phyloP scores from a whole-genome alignment of 2,888 invertebrate species.

The Corbicula japonica region DNA sequence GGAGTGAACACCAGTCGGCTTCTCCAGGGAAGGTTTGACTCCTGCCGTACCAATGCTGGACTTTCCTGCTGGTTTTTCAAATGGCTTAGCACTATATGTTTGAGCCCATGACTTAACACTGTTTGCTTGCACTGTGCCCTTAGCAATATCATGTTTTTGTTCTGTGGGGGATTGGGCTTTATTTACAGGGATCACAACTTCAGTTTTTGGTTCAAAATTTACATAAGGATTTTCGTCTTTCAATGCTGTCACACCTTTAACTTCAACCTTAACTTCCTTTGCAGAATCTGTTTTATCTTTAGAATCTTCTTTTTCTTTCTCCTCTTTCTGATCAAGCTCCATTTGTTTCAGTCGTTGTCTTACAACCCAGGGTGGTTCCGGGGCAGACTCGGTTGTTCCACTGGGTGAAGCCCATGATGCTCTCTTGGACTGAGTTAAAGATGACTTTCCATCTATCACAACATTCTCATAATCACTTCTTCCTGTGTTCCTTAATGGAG shows the following conservation, averaged over 20 bases:
- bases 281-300: conserved; percentile 56
- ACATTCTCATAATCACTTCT: conserved; percentile 64
- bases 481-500: conserved; percentile 30
- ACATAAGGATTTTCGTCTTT: conserved; percentile 21
- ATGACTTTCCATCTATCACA: conserved; percentile 28
- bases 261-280: conserved; percentile 56
- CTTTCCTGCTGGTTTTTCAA: conserved; percentile 40
- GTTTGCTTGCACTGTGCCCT: conserved; percentile 29
- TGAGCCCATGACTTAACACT: conserved; percentile 55
- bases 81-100: conserved; percentile 41
- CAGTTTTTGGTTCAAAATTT: conserved; percentile 1
- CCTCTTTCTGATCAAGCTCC: conserved; percentile 49
- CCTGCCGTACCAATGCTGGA: neutral
- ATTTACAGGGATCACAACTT: conserved; percentile 14
- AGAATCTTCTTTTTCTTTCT: conserved; percentile 57
- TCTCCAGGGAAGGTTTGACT: conserved; percentile 14
- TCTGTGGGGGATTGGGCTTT: conserved; percentile 20
- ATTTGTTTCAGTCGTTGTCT: conserved; percentile 58
- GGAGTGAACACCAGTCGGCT: conserved; percentile 28
- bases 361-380: conserved; percentile 70
- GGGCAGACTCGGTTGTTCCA: conserved; percentile 35
- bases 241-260: conserved; percentile 25
- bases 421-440: conserved; percentile 46
- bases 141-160: conserved; percentile 32
- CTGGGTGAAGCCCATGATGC: conserved; percentile 58